Base-by-base conservation (phyloP, 2,888 invertebrate genomes). In the Plebejus argus region DNA sequence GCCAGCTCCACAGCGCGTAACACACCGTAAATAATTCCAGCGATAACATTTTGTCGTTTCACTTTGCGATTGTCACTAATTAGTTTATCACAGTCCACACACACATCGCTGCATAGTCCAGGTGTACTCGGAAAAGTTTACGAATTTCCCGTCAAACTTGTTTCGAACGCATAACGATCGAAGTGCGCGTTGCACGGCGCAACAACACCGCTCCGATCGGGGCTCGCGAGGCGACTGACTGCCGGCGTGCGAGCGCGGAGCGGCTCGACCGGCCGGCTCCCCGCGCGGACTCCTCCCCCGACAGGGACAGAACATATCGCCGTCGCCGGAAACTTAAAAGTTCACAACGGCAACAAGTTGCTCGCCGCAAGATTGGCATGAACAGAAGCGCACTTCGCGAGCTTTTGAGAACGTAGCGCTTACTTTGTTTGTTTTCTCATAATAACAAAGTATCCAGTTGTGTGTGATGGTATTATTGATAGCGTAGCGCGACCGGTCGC, bases 141-240 rank as follows among this genome's bases (percentile, higher is more conserved):
- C 89, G 87, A 91, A 91, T 91, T 93, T 92, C 92, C 92, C 93
- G 94, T 93, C 93, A 94, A 94, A 94, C 94, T 94, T 93, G 94
- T 93, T 94, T 89, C 92, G 89, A 90, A 88, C 86, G 89, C 93
- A 94, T 94, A 92, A 92, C 93, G 92, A 90, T 88, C 84, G 85
- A 89, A 87, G 86, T 86, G 83, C 82, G 84, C 84, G 83, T 86
- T 81, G 78, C 82, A 78, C 80, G 83, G 84, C 86, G 84, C 83
- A 82, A 84, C 86, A 84, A 81, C 84, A 84, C 87, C 88, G 82
- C 86, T 87, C 90, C 81, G 87, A 80, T 81, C 81, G 83, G 83
- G 85, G 87, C 86, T 86, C 87, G 86, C 85, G 88, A 86, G 86
- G 86, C 90, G 87, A 88, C 88, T 89, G 92, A 91, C 87, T 91